Conservation (phyloP, 2,888 invertebrate genomes). For the Drosophila kokeensis region DNA sequence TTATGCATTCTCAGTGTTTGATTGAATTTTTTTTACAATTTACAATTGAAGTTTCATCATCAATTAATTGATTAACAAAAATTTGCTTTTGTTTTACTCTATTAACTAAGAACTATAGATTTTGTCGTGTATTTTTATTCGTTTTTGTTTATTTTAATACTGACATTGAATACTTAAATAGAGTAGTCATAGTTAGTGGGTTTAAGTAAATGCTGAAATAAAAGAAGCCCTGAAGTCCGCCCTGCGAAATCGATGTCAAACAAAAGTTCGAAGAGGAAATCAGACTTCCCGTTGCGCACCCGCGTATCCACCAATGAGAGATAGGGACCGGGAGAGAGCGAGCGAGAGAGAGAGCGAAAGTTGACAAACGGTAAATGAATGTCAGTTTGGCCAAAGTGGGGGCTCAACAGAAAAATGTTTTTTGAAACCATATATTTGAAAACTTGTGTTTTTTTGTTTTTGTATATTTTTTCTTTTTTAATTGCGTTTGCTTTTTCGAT, state of each 20-base stretch:
- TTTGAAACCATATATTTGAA: slow-evolving; percentile 63
- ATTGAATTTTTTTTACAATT: slow-evolving; percentile 66
- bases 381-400: slow-evolving; percentile 23
- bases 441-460: slow-evolving; percentile 58
- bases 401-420: slow-evolving; percentile 21
- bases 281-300: slow-evolving; percentile 64
- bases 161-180: slow-evolving; percentile 66
- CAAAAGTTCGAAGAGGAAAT: slow-evolving; percentile 37
- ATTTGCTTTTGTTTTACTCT: slow-evolving; percentile 14
- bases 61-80: slow-evolving; percentile 39
- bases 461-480: slow-evolving; percentile 58
- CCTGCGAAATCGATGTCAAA: slow-evolving; percentile 16
- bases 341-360: neutral
- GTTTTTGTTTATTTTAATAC: slow-evolving; percentile 53
- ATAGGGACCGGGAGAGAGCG: slow-evolving; percentile 1
- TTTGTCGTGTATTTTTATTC: slow-evolving; percentile 8
- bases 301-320: neutral
- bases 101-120: slow-evolving; percentile 18
- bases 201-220: slow-evolving; percentile 64
- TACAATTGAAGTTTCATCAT: slow-evolving; percentile 65
- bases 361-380: slow-evolving; percentile 13
- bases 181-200: slow-evolving; percentile 41
- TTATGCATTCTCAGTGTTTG: slow-evolving; percentile 6
- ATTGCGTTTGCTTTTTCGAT: slow-evolving; percentile 75
- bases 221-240: slow-evolving; percentile 34